Evolutionary conservation across 2,113 vertebrate genomes (phyloP).

Genomic region (Grammomys dolichurus): DNA sequence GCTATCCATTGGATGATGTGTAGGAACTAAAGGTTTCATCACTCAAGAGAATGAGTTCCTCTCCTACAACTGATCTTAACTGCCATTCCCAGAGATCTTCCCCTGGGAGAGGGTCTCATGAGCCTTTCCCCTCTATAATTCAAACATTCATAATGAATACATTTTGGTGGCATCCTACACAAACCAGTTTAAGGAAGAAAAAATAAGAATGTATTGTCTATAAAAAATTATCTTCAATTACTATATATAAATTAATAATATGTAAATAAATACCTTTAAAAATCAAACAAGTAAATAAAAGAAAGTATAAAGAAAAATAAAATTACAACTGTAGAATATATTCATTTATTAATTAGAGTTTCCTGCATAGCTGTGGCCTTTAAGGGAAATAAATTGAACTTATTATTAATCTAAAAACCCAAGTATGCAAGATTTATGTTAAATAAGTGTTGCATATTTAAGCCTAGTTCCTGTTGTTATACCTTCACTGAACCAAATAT

Average conservation of each 20-base stretch:
- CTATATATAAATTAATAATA: not conserved
- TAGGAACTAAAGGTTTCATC: not conserved
- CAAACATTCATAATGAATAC: not conserved
- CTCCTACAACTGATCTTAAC: too few species aligned
- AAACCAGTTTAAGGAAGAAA: conserved; percentile 25
- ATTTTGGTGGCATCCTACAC: not conserved
- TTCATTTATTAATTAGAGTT: not conserved
- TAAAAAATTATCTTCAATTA: not conserved
- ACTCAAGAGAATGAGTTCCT: not conserved
- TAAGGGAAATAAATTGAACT: not conserved
- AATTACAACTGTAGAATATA: not conserved
- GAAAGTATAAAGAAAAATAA: not conserved
- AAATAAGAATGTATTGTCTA: not conserved
- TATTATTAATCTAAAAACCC: not conserved
- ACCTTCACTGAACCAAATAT: not conserved
- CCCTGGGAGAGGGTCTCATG: too few species aligned
- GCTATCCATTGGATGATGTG: too few species aligned
- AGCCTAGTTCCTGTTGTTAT: not conserved
- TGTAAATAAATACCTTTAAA: not conserved
- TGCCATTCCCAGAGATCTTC: not conserved
- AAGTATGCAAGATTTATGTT: not conserved
- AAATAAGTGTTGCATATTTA: conserved; percentile 1
- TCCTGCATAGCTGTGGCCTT: not conserved
- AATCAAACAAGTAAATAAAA: not conserved
- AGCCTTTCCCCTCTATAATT: not conserved